Base-by-base conservation (phyloP, 2,797 vertebrate genomes). In the Phyllotis vaccarum region DNA sequence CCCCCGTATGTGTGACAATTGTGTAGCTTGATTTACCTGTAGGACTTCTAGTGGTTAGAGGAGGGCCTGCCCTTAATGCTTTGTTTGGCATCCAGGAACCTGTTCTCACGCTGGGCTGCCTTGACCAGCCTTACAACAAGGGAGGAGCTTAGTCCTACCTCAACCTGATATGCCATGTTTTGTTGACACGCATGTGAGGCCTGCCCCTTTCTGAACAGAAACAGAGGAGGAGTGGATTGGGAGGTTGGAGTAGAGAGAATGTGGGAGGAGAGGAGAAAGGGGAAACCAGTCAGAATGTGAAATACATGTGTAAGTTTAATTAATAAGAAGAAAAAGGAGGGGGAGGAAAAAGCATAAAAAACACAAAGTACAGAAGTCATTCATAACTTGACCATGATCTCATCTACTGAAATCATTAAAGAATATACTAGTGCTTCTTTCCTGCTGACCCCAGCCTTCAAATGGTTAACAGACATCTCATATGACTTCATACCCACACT, bases 391-490 rank as follows among this genome's bases (percentile, higher is more conserved):
- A 76, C 19, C 22, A 78, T 85, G 10, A 89, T 80, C 90, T 9
- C 34, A 83, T 80, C 87, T 89, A 62, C 49, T 49, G 3, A 93
- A 58, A 16, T 89, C 37, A 91, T 74, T 82, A 79, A 88, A 91
- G 87, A 52, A 72, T n/a, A 16, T 78, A 2, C 49, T 58, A 78
- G 11, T 56, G 9, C 64, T n/a, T 82, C 54, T 2, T 82, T 54
- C 11, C 24, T 89, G 81, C 7, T 12, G 82, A 70, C 58, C 34
- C 52, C 70, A 91, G 37, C 2, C 46, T 94, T 60, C 70, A 80
- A 83, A 91, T 14, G 9, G 34, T 83, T 89, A 80, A 70, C 24
- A 24, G 52, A 40, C 5, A 6, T 8, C 21, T 27, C 9, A n/a
- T 60, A 66, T 43, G 43, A 80, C 27, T 79, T 75, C 66, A 86